Evolutionary conservation across 2,888 invertebrate genomes (phyloP).

Genomic region (Petrophora chlorosata): DNA sequence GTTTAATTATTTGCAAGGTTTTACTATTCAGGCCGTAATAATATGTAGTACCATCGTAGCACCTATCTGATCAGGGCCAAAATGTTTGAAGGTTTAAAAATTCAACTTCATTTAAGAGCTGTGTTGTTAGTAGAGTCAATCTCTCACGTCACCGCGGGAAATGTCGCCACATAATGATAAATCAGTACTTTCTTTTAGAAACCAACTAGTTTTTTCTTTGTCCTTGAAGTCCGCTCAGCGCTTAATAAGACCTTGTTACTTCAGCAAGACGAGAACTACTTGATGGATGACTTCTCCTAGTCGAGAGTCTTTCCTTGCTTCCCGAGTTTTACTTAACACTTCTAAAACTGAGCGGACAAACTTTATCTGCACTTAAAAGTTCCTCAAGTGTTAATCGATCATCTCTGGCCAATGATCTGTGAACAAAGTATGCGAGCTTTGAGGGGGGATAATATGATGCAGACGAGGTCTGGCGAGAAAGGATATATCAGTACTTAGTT

Average conservation of each 20-base stretch:
- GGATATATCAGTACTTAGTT: not conserved
- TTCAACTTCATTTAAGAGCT: too few species aligned
- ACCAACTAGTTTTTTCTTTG: not conserved
- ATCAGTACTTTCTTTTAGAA: too few species aligned
- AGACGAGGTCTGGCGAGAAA: not conserved
- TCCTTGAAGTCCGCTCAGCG: not conserved
- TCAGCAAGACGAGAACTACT: slow-evolving; percentile 58
- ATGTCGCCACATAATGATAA: not conserved
- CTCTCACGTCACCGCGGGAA: not conserved
- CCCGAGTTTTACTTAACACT: slow-evolving; percentile 68
- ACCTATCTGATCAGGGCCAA: too few species aligned
- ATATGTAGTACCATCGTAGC: too few species aligned
- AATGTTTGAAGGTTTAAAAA: too few species aligned
- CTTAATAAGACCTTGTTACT: slow-evolving; percentile 49
- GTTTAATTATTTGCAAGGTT: too few species aligned
- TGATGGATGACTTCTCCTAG: slow-evolving; percentile 70
- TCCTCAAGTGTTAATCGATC: slow-evolving; percentile 72
- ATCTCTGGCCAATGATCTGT: slow-evolving; percentile 66
- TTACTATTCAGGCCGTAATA: too few species aligned
- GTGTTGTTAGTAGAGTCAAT: too few species aligned
- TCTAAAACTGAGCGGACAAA: slow-evolving; percentile 61
- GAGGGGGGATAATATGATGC: not conserved
- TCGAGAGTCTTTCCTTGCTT: slow-evolving; percentile 54
- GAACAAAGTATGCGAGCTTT: slow-evolving; percentile 40
- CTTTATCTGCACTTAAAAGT: slow-evolving; percentile 62